Evolutionary conservation across 1,140 invertebrate genomes (phyloP).

Genomic region (Brachionus rotundiformis): DNA sequence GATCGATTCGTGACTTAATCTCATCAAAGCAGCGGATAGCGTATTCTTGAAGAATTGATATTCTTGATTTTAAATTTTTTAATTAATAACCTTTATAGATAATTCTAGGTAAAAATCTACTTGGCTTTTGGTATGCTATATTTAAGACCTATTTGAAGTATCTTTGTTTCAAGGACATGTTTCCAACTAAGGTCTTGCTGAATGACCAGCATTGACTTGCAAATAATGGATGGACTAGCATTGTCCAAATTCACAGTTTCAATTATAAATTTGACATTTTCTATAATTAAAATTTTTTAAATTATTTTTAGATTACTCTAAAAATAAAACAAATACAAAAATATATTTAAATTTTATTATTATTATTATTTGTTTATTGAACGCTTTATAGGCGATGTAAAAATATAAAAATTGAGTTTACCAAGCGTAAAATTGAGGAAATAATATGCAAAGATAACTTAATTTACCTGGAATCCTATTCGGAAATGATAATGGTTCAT

Average conservation of each 20-base stretch:
- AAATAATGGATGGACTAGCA: slow-evolving; percentile 25
- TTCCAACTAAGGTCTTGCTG: slow-evolving; percentile 37
- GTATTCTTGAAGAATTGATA: slow-evolving; percentile 21
- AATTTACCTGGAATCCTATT: not conserved
- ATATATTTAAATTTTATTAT: no score
- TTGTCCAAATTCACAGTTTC: slow-evolving; percentile 29
- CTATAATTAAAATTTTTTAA: slow-evolving; percentile 32
- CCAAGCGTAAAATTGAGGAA: no score
- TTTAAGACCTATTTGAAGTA: slow-evolving; percentile 2
- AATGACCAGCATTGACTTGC: not conserved
- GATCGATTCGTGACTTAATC: not conserved
- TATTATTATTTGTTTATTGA: no score
- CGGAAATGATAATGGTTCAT: not conserved
- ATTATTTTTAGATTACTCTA: no score
- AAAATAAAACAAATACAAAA: no score
- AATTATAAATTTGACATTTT: slow-evolving; percentile 34
- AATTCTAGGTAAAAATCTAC: no score
- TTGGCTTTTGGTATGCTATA: slow-evolving; percentile 33
- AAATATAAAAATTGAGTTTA: no score
- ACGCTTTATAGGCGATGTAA: no score
- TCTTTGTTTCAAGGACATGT: slow-evolving; percentile 32
- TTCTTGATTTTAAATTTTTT: not conserved
- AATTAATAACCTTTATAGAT: no score
- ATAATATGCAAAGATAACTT: no score
- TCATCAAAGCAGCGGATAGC: not conserved